These are phyloP conservation scores for Epizoanthus scotinus DNA, from an alignment of 92 coral and sea anemone species.

Conservation along the genomic window DNA sequence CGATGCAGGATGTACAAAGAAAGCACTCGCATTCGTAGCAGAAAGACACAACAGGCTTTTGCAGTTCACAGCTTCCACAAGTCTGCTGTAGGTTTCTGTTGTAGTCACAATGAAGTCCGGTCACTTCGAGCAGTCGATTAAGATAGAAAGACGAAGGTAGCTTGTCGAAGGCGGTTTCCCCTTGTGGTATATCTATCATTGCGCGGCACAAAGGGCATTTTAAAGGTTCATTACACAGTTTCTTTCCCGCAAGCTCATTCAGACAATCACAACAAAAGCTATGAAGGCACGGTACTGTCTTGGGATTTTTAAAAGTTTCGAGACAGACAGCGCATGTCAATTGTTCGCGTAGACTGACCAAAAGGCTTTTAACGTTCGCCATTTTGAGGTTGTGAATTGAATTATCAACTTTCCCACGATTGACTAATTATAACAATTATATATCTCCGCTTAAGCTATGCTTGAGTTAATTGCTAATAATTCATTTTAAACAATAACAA, in stretches of 20 bases:
- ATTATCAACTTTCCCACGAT: background rate
- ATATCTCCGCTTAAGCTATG: background rate
- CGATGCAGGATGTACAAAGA: constrained; percentile 69
- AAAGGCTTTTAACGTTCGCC: constrained; percentile 35
- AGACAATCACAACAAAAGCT: constrained; percentile 74
- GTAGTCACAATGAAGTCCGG: constrained; percentile 47
- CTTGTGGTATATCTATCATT: constrained; percentile 49
- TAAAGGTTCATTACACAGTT: constrained; percentile 38
- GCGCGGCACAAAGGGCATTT: constrained; percentile 71
- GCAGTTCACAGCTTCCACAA: constrained; percentile 75
- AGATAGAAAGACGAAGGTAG: constrained; percentile 76
- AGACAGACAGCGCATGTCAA: constrained; percentile 71
- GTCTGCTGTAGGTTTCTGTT: constrained; percentile 61
- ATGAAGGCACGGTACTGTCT: constrained; percentile 74
- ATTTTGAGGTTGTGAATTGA: background rate
- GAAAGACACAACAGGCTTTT: constrained; percentile 57
- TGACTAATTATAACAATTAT: background rate
- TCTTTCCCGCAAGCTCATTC: constrained; percentile 51
- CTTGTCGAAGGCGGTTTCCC: constrained; percentile 47
- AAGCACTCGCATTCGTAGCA: constrained; percentile 81
- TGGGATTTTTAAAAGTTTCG: constrained; percentile 68
- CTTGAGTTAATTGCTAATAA: background rate
- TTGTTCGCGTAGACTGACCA: constrained; percentile 54
- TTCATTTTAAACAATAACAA: constrained; percentile 16
- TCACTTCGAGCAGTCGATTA: constrained; percentile 65